Evolutionary conservation across 2,888 invertebrate genomes (phyloP).

Genomic region (Eristalis intricaria): DNA sequence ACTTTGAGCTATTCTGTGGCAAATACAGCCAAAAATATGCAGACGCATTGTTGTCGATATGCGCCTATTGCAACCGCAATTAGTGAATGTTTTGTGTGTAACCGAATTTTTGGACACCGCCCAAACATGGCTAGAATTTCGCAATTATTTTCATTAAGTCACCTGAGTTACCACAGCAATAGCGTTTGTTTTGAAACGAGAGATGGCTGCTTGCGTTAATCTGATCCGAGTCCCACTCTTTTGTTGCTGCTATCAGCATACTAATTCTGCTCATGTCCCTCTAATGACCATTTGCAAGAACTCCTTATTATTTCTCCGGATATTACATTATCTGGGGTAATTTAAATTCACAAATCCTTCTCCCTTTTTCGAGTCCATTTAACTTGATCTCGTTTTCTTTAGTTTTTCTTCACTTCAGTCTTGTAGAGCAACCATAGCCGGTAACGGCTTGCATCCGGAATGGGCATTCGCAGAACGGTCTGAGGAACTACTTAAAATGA

Average conservation of each 20-base stretch:
- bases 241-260: neutral
- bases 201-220: conserved; percentile 6
- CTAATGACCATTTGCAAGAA: conserved; percentile 35
- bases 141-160: neutral
- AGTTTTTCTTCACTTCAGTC: neutral
- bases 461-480: conserved; percentile 23
- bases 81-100: conserved; percentile 3
- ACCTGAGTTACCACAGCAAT: neutral
- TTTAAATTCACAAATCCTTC: conserved; percentile 67
- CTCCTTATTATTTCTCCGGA: conserved; percentile 54
- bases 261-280: conserved; percentile 29
- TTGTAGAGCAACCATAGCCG: neutral
- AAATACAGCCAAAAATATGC: neutral
- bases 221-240: neutral
- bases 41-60: neutral
- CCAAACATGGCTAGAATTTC: neutral
- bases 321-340: conserved; percentile 62
- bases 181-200: neutral
- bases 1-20: neutral
- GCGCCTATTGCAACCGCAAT: neutral
- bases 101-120: neutral
- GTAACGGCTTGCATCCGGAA: conserved; percentile 36
- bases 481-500: conserved; percentile 62
- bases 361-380: conserved; percentile 62
- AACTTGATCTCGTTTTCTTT: conserved; percentile 40